Conservation (phyloP, 2,888 invertebrate genomes). For the Byasa hedistus region DNA sequence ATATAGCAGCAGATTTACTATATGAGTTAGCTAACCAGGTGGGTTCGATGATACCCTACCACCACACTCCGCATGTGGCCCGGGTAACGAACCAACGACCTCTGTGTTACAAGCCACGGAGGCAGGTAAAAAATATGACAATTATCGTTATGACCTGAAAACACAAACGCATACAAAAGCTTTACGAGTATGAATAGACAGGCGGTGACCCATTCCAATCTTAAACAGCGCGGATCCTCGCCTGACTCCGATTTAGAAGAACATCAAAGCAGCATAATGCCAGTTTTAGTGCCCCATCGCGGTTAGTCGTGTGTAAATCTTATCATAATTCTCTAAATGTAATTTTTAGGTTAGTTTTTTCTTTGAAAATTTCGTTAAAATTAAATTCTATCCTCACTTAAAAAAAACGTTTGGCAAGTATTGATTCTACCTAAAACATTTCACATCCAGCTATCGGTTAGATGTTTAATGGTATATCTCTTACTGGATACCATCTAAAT, state of each 20-base stretch:
- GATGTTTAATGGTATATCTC: too few species aligned
- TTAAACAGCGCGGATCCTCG: background rate
- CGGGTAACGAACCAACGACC: background rate
- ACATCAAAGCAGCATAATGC: background rate
- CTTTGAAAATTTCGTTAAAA: too few species aligned
- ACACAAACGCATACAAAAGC: background rate
- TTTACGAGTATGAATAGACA: background rate
- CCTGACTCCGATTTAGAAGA: background rate
- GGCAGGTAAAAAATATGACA: background rate
- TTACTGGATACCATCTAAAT: too few species aligned
- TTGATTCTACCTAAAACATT: too few species aligned
- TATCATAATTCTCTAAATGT: too few species aligned
- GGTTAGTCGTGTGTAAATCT: background rate
- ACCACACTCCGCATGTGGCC: background rate
- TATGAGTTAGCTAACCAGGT: background rate
- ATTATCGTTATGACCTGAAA: background rate
- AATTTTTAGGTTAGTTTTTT: too few species aligned
- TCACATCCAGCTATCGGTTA: too few species aligned
- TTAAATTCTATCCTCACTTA: too few species aligned
- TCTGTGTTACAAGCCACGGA: background rate
- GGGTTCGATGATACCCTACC: background rate
- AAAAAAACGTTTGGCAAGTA: too few species aligned
- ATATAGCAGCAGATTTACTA: too few species aligned
- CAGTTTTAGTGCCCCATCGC: background rate
- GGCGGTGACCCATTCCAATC: conserved; percentile 1